phyloP scores from a whole-genome alignment of 2,797 vertebrate genomes.

The Crax fasciolata region DNA sequence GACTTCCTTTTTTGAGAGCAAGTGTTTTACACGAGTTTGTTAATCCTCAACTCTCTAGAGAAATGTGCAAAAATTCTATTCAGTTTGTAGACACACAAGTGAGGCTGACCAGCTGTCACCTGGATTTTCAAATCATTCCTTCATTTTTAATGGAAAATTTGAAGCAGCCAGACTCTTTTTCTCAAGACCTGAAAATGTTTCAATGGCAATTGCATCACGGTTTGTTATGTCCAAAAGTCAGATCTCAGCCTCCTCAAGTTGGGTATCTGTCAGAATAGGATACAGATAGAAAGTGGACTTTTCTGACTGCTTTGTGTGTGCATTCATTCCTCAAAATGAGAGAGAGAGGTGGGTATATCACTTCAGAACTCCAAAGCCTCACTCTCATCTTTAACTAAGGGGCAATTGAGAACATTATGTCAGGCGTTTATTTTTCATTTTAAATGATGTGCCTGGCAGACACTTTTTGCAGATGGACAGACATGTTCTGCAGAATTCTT shows the following conservation, averaged over 20 bases:
- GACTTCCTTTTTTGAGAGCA: not conserved
- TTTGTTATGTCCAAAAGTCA: not conserved
- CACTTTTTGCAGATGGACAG: not conserved
- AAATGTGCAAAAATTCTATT: not conserved
- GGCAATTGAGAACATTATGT: not conserved
- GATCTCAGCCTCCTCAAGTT: not conserved
- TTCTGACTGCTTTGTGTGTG: not conserved
- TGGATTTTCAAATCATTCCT: not conserved
- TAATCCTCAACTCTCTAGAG: not conserved
- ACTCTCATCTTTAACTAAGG: not conserved
- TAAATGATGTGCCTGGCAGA: not conserved
- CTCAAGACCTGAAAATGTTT: not conserved
- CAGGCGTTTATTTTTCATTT: not conserved
- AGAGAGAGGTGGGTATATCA: not conserved
- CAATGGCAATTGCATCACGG: not conserved
- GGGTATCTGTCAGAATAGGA: not conserved
- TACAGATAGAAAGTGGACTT: not conserved
- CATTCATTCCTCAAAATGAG: not conserved
- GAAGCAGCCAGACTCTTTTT: not conserved
- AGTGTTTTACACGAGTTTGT: not conserved
- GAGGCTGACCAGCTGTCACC: not conserved
- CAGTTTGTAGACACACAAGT: fast-evolving
- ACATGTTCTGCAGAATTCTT: not conserved
- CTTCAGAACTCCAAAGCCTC: not conserved
- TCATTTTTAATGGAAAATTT: not conserved